Base-by-base conservation (phyloP, 92 coral and sea anemone genomes). In the Scolanthus callimorphus region DNA sequence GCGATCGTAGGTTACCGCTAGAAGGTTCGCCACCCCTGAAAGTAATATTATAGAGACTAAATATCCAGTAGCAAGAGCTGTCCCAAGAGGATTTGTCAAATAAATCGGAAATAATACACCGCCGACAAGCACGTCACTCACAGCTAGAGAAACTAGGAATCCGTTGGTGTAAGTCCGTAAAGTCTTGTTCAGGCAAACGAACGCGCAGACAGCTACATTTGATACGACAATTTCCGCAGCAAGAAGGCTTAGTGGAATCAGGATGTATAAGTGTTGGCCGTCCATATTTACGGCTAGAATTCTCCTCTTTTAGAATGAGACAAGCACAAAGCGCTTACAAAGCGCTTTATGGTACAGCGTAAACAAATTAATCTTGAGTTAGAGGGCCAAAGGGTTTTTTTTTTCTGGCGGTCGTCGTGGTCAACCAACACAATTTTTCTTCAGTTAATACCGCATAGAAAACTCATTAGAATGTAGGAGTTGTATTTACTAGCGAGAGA, bases 1-100 rank as follows among this genome's bases (percentile, higher is more conserved):
- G 15, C 92, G 76, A 54, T 85, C 92, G 50, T 74, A 85, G 4
- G 92, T 85, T 9, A 85, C 92, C 0, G 92, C 73, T 2, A 78
- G 66, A 9, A 85, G 79, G 46, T 85, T 85, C 9, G 84, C 87
- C 25, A 81, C 95, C 11, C 95, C 95, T 21, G 85, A 67, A 3
- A 74, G 65, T 8, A 85, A 72, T 19, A 85, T 78, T 17, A 80
- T 60, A 0, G 73, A 82, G 1, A 80, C 82, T 23, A 85, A 20
- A 46, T 85, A 78, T 1, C 82, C 63, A 23, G 77, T 65, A 13
- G 74, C 31, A 15, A 52, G 57, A 12, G 92, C 79, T 13, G 77
- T 59, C 1, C 73, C 73, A 17, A 66, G 51, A 0, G 88, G 94
- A 1, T 69, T 52, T 22, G 71, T 69, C 67, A 85, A 57, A n/a